Evolutionary conservation across 2,888 invertebrate species (phyloP).

Genomic region (Sinelater perroti): DNA sequence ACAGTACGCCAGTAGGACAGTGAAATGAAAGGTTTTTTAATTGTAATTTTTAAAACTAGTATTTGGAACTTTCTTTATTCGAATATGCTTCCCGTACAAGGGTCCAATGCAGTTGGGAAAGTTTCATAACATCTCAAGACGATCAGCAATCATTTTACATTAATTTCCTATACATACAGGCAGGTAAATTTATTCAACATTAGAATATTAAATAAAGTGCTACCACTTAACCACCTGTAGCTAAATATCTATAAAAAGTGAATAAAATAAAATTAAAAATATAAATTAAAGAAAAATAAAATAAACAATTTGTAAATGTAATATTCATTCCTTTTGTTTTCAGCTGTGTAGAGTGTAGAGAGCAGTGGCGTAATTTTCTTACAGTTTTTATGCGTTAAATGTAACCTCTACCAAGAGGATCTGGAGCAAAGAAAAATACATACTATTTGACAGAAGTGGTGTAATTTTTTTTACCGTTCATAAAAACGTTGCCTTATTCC

Average conservation of each 20-base stretch:
- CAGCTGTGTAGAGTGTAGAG: slow-evolving; percentile 30
- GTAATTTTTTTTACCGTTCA: slow-evolving; percentile 36
- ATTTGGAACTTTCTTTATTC: slow-evolving; percentile 44
- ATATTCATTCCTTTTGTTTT: slow-evolving; percentile 28
- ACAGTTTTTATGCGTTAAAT: slow-evolving; percentile 36
- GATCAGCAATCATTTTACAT: slow-evolving; percentile 44
- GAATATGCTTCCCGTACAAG: slow-evolving; percentile 45
- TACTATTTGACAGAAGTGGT: slow-evolving; percentile 30
- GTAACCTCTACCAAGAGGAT: slow-evolving; percentile 32
- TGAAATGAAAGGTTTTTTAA: slow-evolving; percentile 45
- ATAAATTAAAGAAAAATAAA: too few species aligned
- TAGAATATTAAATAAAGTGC: slow-evolving; percentile 40
- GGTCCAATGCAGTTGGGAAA: too few species aligned
- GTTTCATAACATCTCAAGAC: slow-evolving; percentile 37
- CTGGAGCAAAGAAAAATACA: slow-evolving; percentile 26
- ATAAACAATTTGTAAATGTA: too few species aligned
- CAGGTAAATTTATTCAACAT: slow-evolving; percentile 38
- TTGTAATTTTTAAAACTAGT: slow-evolving; percentile 44
- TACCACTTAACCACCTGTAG: too few species aligned
- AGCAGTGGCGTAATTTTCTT: slow-evolving; percentile 39
- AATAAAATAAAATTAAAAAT: slow-evolving; percentile 7
- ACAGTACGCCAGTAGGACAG: slow-evolving; percentile 44
- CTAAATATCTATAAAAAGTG: slow-evolving; percentile 43
- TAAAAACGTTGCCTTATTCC: slow-evolving; percentile 16
- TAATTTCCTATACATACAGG: slow-evolving; percentile 32